These are phyloP conservation scores for Zaprionus davidi DNA, from an alignment of 1,140 invertebrate genomes.

Conservation along the genomic window DNA sequence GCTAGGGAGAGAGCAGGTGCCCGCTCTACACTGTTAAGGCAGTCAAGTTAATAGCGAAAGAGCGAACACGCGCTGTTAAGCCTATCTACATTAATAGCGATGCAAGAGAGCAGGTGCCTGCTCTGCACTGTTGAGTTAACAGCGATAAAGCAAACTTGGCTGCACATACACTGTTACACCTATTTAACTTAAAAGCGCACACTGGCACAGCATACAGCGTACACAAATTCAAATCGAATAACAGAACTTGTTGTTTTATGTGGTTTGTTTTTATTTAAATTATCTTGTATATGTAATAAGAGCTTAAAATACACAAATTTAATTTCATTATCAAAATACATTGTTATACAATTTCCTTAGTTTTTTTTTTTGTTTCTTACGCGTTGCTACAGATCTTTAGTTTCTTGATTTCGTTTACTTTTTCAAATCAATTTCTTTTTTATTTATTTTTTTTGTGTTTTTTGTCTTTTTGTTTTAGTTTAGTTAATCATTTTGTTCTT, in stretches of 20 bases:
- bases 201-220: not conserved
- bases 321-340: conserved; percentile 81
- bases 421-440: not conserved
- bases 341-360: conserved; percentile 81
- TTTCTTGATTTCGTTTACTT: conserved; percentile 7
- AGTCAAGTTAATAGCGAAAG: too few species aligned
- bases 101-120: too few species aligned
- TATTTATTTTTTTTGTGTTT: conserved; percentile 31
- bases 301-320: conserved; percentile 80
- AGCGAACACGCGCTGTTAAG: too few species aligned
- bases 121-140: not conserved
- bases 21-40: too few species aligned
- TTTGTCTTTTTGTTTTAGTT: conserved; percentile 28
- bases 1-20: too few species aligned
- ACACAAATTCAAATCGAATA: not conserved
- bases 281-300: conserved; percentile 75
- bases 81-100: too few species aligned
- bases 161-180: not conserved
- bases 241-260: conserved; percentile 7
- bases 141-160: not conserved
- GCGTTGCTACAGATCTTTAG: conserved; percentile 50
- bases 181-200: not conserved
- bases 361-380: conserved; percentile 52
- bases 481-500: conserved; percentile 16
- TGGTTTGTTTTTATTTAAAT: conserved; percentile 70